Base-by-base conservation (phyloP, 2,797 vertebrate genomes). In the Sebastes aleutianus region DNA sequence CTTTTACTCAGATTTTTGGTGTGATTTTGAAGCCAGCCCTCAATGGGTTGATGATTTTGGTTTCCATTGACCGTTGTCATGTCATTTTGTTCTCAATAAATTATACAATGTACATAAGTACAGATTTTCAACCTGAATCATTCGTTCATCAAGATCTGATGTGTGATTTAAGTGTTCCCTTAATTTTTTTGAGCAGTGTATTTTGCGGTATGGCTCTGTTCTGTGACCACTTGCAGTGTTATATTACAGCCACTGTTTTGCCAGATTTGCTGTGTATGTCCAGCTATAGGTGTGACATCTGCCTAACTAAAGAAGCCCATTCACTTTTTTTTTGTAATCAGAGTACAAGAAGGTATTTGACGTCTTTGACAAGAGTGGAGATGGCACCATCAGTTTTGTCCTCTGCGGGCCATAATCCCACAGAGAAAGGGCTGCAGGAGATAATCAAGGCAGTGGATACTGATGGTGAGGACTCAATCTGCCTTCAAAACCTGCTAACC, bases 391-490 rank as follows among this genome's bases (percentile, higher is more conserved):
- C n/a, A 24, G 98, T 99, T 82, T 99, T 99, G 98, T 96, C 98
- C 92, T 99, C 98, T 61, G 96, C 99, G 89, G 98, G 98, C 76
- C 98, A 99, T 90, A 99, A 99, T 92, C 98, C 98, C 82, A 99
- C 98, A 92, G 98, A 99, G 95, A 98, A 98, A 50, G 98, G 99
- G 86, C 95, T 99, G 87, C 98, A 99, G 94, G 98, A 99, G 89
- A 99, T 99, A 98, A 99, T 99, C 88, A 99, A 99, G 85, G 98
- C 99, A 95, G 98, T 99, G 92, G 98, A 99, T 80, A 98, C 98
- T 81, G 98, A 99, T 93, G 98, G 98, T 99, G 93, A 95, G 95
- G 32, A 32, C 32, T 32, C 32, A 32, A 1, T 50, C 22, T 29
- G 8, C 20, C 5, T 32, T 56, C 3, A 9, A 14, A 70, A 36